Percentiles rank a stretch among this genome's conserved stretches.
phyloP scores from a whole-genome alignment of 2,113 vertebrate species.

The Tupaia chinensis region DNA sequence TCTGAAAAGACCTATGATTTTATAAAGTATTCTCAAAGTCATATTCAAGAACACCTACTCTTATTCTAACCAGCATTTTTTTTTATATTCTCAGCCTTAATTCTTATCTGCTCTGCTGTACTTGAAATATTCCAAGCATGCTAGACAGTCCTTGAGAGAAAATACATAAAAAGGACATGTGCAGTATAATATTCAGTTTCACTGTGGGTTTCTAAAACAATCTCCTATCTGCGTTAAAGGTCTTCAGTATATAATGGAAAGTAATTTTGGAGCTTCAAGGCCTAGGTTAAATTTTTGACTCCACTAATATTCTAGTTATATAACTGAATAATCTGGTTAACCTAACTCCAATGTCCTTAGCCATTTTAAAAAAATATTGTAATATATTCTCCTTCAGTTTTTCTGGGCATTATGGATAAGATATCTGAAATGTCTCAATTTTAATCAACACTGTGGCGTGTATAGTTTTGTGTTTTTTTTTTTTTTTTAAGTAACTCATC shows the following conservation, averaged over 20 bases:
- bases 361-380: not conserved
- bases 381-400: not conserved
- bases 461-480: not conserved
- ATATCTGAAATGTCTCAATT: not conserved
- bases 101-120: not conserved
- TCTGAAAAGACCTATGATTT: conserved; percentile 56
- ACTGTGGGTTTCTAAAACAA: not conserved
- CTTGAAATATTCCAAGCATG: conserved; percentile 21
- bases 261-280: not conserved
- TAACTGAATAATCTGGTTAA: not conserved
- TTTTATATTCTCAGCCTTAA: conserved; percentile 28
- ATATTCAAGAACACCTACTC: conserved; percentile 27
- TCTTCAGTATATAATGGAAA: fast-evolving
- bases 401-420: not conserved
- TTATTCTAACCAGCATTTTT: not conserved
- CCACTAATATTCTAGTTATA: not conserved
- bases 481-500: not conserved
- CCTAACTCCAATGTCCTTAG: not conserved
- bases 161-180: not conserved
- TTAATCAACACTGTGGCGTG: not conserved
- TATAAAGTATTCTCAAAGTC: conserved; percentile 60
- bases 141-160: not conserved
- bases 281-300: not conserved
- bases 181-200: conserved; percentile 9
- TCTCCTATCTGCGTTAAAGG: not conserved